A percentile compares a stretch with the other conserved stretches of the same genome.
Conservation (phyloP, 2,797 vertebrate species). For the Ispidina lecontei region DNA sequence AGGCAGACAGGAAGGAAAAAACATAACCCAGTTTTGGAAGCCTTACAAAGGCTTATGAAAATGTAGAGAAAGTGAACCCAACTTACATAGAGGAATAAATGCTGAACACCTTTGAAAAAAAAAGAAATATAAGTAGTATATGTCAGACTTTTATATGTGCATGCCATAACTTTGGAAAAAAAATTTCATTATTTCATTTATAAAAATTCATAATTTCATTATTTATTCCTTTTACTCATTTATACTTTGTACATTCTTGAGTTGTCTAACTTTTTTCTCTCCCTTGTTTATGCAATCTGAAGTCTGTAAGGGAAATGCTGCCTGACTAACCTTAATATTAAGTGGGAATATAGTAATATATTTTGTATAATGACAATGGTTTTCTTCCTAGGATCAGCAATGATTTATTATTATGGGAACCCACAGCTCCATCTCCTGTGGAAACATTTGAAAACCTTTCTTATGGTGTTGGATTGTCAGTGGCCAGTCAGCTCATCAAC, state of each 20-base stretch:
- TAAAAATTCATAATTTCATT: not conserved
- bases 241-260: not conserved
- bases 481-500: slow-evolving; percentile 96
- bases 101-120: not conserved
- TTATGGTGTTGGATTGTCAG: slow-evolving; percentile 93
- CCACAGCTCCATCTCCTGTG: slow-evolving; percentile 96
- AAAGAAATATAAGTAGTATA: not conserved
- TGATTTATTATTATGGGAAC: slow-evolving; percentile 96
- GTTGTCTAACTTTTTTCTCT: not conserved
- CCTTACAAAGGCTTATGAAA: not conserved
- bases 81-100: not conserved
- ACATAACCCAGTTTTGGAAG: not conserved
- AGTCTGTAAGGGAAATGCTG: not conserved
- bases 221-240: not conserved
- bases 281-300: not conserved
- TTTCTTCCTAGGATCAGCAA: slow-evolving; percentile 91
- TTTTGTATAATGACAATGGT: not conserved
- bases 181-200: no score
- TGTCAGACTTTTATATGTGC: not conserved
- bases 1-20: not conserved
- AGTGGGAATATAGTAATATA: not conserved
- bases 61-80: not conserved
- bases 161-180: not conserved
- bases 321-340: not conserved
- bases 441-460: slow-evolving; percentile 96